phyloP scores from a whole-genome alignment of 2,113 vertebrate genomes.

The Solenodon paradoxus region DNA sequence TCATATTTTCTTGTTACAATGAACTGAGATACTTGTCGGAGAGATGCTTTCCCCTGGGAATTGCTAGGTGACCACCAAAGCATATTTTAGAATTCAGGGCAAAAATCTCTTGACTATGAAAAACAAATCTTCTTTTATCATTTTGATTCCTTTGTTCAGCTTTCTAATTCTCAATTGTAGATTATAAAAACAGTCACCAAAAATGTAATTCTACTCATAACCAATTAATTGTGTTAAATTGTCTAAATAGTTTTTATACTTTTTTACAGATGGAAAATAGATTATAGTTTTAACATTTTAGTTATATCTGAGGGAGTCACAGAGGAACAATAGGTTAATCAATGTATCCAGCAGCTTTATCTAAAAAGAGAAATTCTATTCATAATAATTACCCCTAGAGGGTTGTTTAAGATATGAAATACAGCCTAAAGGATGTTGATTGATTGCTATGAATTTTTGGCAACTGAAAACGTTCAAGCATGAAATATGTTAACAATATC shows the following conservation, averaged over 20 bases:
- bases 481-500: slow-evolving; percentile 76
- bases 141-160: slow-evolving; percentile 55
- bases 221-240: slow-evolving; percentile 68
- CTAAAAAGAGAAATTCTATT: slow-evolving; percentile 54
- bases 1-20: neutral
- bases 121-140: slow-evolving; percentile 39
- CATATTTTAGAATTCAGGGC: neutral
- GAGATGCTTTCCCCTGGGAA: neutral
- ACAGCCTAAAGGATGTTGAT: slow-evolving; percentile 68
- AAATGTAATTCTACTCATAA: slow-evolving; percentile 70
- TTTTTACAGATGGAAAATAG: slow-evolving; percentile 32
- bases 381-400: slow-evolving; percentile 61
- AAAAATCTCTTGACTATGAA: slow-evolving; percentile 45
- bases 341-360: slow-evolving; percentile 59
- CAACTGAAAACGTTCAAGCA: slow-evolving; percentile 79
- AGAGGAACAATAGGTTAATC: slow-evolving; percentile 71
- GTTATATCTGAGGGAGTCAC: slow-evolving; percentile 45
- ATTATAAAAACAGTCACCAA: slow-evolving; percentile 34
- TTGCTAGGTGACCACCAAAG: neutral
- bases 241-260: neutral
- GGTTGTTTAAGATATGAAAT: slow-evolving; percentile 66
- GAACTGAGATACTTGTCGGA: neutral
- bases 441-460: slow-evolving; percentile 73
- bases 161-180: slow-evolving; percentile 65
- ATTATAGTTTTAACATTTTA: slow-evolving; percentile 66